A percentile compares a stretch with the other conserved stretches of the same genome.
phyloP scores from a whole-genome alignment of 2,797 vertebrate species.

The Gymnodraco acuticeps region DNA sequence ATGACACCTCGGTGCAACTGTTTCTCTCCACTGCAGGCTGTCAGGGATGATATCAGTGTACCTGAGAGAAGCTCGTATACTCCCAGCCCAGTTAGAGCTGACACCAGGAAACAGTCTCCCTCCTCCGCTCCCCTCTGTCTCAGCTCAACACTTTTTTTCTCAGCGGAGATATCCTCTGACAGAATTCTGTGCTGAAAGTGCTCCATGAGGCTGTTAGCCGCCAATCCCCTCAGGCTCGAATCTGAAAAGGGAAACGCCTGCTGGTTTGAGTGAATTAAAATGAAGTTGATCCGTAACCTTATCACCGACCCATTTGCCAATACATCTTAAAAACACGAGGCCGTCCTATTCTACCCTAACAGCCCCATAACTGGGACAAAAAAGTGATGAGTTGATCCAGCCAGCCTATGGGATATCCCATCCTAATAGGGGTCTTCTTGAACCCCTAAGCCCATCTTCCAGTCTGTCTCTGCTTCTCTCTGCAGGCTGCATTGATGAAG shows the following conservation, averaged over 20 bases:
- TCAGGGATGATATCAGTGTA: slow-evolving; percentile 78
- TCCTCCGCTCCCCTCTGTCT: slow-evolving; percentile 71
- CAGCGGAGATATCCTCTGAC: slow-evolving; percentile 79
- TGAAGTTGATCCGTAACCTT: slow-evolving; percentile 71
- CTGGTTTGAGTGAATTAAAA: slow-evolving; percentile 77
- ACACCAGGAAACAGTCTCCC: slow-evolving; percentile 77
- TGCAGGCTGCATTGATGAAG: slow-evolving; percentile 78
- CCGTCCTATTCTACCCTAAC: slow-evolving; percentile 33
- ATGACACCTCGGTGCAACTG: slow-evolving; percentile 79
- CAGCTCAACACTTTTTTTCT: slow-evolving; percentile 73
- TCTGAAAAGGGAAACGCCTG: slow-evolving; percentile 70
- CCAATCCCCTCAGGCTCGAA: slow-evolving; percentile 75
- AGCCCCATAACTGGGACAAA: slow-evolving; percentile 34
- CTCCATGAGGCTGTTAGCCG: slow-evolving; percentile 69
- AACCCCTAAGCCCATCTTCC: slow-evolving; percentile 69
- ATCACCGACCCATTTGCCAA: slow-evolving; percentile 59
- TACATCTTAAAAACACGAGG: slow-evolving; percentile 62
- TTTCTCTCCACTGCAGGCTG: slow-evolving; percentile 77
- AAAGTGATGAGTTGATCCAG: slow-evolving; percentile 27
- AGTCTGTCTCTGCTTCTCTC: slow-evolving; percentile 70
- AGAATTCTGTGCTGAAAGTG: slow-evolving; percentile 65
- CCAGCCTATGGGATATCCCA: slow-evolving; percentile 65
- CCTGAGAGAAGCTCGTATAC: slow-evolving; percentile 75
- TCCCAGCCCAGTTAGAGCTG: slow-evolving; percentile 83
- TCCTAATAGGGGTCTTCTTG: slow-evolving; percentile 72